Evolutionary conservation across 2,797 vertebrate genomes (phyloP).

Genomic region (Lacerta viridis): DNA sequence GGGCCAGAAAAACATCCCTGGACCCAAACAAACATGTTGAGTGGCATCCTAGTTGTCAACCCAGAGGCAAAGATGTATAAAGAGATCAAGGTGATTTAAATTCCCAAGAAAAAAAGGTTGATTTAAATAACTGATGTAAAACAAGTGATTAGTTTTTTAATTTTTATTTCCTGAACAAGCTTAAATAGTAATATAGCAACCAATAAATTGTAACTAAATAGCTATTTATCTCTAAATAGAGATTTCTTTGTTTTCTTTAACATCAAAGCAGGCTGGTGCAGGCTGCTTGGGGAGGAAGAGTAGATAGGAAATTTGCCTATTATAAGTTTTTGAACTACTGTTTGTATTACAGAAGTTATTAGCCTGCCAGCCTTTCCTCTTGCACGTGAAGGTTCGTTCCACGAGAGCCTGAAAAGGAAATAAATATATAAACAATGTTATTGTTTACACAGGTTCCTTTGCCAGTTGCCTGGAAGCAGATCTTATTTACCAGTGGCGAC

Average conservation of each 20-base stretch:
- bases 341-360: not conserved
- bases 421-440: not conserved
- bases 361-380: not conserved
- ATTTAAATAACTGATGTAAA: not conserved
- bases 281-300: too few relatives aligned
- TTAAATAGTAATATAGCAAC: not conserved
- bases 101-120: not conserved
- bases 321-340: not conserved
- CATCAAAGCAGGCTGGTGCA: too few relatives aligned
- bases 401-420: not conserved
- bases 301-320: too few relatives aligned
- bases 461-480: not conserved
- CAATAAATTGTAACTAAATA: not conserved
- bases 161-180: not conserved
- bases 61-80: not conserved
- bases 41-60: not conserved
- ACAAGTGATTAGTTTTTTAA: not conserved
- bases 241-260: too few relatives aligned
- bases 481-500: not conserved
- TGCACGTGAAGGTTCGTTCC: not conserved
- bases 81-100: not conserved
- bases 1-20: not conserved
- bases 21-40: too few relatives aligned
- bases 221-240: too few relatives aligned
- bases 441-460: not conserved